These are phyloP conservation scores for Agriopis leucophaearia DNA, from an alignment of 2,888 invertebrate genomes.

Conservation along the genomic window DNA sequence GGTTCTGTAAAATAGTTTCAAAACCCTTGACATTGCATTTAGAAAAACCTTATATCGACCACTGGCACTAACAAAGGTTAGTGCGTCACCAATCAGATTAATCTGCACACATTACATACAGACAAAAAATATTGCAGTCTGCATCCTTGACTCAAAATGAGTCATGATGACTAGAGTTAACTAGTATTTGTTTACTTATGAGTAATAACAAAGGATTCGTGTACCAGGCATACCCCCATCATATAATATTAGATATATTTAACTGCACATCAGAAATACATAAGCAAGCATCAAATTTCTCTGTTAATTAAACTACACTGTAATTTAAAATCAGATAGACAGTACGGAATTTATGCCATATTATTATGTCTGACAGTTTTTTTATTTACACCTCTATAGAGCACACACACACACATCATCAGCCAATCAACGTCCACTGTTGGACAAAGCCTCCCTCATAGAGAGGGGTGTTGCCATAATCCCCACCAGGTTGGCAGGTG, in stretches of 20 bases:
- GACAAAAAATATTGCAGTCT: conserved; percentile 15
- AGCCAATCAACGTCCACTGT: no score
- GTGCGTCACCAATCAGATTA: conserved; percentile 8
- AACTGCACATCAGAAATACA: neutral
- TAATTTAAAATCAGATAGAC: no score
- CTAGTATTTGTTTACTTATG: neutral
- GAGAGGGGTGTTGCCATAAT: no score
- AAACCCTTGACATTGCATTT: neutral
- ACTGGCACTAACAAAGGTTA: neutral
- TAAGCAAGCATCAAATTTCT: no score
- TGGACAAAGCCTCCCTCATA: no score
- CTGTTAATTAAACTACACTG: neutral
- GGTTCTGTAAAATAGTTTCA: neutral
- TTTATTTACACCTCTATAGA: no score
- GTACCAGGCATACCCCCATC: neutral
- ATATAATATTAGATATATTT: neutral
- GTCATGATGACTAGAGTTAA: conserved; percentile 5
- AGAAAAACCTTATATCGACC: conserved; percentile 2
- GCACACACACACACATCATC: no score
- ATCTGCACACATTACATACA: conserved; percentile 3
- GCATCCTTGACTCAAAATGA: conserved; percentile 13
- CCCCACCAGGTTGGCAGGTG: no score
- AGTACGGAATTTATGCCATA: no score
- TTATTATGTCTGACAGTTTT: no score
- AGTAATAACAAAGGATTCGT: conserved; percentile 8